These are phyloP conservation scores for Coendou prehensilis DNA, from an alignment of 2,797 vertebrate genomes.

Conservation along the genomic window DNA sequence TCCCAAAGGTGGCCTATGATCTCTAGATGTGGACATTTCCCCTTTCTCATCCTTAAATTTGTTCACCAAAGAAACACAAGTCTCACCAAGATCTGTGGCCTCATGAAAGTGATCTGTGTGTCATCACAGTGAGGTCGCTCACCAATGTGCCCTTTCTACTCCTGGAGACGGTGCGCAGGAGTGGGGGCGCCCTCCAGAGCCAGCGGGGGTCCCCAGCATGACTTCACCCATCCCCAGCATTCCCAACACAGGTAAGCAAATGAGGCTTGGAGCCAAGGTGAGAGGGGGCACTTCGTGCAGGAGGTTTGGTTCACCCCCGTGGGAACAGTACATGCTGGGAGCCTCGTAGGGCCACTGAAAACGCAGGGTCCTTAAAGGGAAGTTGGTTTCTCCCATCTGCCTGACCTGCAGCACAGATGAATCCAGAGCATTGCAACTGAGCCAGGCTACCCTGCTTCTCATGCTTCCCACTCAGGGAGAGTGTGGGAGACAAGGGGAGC, in stretches of 20 bases:
- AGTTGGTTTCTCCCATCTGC: too few relatives aligned
- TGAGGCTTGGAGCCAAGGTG: not conserved
- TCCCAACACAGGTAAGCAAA: not conserved
- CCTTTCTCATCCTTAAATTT: not conserved
- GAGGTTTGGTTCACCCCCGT: not conserved
- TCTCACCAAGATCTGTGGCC: not conserved
- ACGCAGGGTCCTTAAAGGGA: not conserved
- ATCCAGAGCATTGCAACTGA: too few relatives aligned
- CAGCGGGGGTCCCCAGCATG: not conserved
- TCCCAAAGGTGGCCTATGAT: not conserved
- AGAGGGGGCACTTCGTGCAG: fast-evolving
- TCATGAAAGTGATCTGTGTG: not conserved
- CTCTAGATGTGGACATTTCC: not conserved
- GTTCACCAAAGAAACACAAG: not conserved
- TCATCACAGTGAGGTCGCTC: too few relatives aligned
- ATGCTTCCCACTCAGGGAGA: fast-evolving
- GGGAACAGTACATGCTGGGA: not conserved
- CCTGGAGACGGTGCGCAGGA: too few relatives aligned
- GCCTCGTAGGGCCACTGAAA: not conserved
- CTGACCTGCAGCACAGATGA: not conserved
- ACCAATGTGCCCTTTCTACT: not conserved
- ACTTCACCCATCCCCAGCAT: not conserved
- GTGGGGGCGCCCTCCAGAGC: not conserved
- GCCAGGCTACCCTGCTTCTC: not conserved
- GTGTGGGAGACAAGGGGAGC: not conserved